Evolutionary conservation across 2,797 vertebrate species (phyloP).

Genomic region (Choloepus didactylus): DNA sequence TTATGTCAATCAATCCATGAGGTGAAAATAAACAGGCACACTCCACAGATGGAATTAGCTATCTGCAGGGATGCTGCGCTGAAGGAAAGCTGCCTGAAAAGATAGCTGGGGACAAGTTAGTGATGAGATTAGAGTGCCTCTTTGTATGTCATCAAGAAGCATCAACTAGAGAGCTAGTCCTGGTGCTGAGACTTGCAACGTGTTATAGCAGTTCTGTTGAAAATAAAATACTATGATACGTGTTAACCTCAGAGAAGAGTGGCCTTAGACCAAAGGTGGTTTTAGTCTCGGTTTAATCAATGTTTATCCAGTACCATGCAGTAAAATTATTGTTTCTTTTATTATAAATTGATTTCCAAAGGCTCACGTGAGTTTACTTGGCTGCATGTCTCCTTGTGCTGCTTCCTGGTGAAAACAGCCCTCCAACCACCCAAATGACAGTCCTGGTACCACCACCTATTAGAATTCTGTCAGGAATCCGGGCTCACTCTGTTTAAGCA

Average conservation of each 20-base stretch:
- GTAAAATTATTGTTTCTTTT: not conserved
- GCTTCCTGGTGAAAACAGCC: not conserved
- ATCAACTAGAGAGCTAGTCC: not conserved
- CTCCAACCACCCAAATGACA: too few relatives aligned
- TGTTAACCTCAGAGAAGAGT: not conserved
- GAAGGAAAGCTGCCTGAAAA: not conserved
- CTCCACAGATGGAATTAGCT: too few relatives aligned
- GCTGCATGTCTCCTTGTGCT: not conserved
- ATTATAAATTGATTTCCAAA: not conserved
- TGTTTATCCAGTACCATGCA: not conserved
- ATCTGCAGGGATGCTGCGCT: not conserved
- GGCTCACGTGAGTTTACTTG: accelerated
- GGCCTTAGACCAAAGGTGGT: accelerated
- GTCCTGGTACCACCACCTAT: too few relatives aligned
- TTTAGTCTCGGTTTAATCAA: not conserved
- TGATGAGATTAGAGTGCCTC: too few relatives aligned
- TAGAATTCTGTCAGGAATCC: not conserved
- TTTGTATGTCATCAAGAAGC: not conserved
- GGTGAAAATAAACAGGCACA: not conserved
- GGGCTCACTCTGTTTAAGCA: not conserved
- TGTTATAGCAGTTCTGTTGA: not conserved
- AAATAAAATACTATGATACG: not conserved
- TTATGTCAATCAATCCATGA: not conserved
- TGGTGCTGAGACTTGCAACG: not conserved
- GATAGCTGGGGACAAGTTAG: accelerated